Base-by-base conservation (phyloP, 2,888 invertebrate genomes). In the Elmis aenea region DNA sequence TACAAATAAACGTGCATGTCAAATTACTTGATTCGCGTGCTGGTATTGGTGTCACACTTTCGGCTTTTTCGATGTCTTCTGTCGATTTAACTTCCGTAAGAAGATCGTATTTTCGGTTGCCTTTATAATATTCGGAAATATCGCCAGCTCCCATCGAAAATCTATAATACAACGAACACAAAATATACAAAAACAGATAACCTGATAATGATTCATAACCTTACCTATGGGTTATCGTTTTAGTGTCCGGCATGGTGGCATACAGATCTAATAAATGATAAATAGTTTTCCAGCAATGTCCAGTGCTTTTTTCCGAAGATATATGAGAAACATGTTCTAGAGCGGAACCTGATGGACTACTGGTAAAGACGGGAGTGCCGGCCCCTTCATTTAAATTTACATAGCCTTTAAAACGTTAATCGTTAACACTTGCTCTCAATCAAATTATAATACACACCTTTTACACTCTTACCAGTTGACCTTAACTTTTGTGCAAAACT, bases 181-280 rank as follows among this genome's bases (percentile, higher is more conserved):
- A 24, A 6, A 8, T 15, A 16, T 31, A 12, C 9, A 26, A 13
- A 20, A 37, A 34, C 28, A 9, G 20, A n/a, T n/a, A n/a, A n/a
- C n/a, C n/a, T n/a, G n/a, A n/a, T n/a, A n/a, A n/a, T n/a, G n/a
- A n/a, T n/a, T n/a, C n/a, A n/a, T n/a, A n/a, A n/a, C 27, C 36
- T 33, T 33, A 59, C 74, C 83, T 74, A 64, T 87, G 86, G 15
- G 83, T 81, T 25, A 94, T 85, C 1, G 92, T 94, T 68, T 94
- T 94, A 0, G 92, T 89, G 61, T 94, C 94, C 0, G 95, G 93
- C 81, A 91, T 88, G 28, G 88, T 90, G 3, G 93, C 92, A 62
- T 96, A 96, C 31, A 95, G 68, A 59, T 95, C 92, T 34, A 96
- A 70, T 42, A 96, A 74, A 64, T 91, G 85, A 64, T 92, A 93